Conservation (phyloP, 2,797 vertebrate species). For the Hapalemur alaotrensis region DNA sequence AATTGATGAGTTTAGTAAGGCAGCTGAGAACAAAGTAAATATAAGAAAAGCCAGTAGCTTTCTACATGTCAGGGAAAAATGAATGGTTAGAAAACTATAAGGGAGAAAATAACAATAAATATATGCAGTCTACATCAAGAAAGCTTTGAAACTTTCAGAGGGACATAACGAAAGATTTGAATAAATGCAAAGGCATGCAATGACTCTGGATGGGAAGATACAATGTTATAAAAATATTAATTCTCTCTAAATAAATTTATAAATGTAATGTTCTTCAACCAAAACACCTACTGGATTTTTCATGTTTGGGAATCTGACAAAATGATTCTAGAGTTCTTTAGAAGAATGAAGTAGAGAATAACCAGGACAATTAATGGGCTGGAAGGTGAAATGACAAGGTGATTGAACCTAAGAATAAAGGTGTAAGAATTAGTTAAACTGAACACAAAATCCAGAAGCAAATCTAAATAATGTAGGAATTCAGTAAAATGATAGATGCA, state of each 20-base stretch:
- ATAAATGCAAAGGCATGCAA: background rate
- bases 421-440: background rate
- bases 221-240: background rate
- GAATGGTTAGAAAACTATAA: background rate
- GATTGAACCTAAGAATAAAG: background rate
- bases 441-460: background rate
- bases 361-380: background rate
- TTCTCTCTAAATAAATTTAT: background rate
- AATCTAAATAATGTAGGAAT: background rate
- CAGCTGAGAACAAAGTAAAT: background rate
- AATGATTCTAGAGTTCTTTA: background rate
- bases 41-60: background rate
- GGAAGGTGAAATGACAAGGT: background rate
- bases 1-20: background rate
- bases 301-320: background rate
- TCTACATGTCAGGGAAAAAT: background rate
- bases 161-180: background rate
- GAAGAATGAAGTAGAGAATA: background rate
- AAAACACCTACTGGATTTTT: background rate
- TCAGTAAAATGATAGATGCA: background rate
- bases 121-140: background rate
- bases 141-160: background rate
- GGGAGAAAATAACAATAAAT: background rate
- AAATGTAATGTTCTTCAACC: background rate
- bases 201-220: background rate